Evolutionary conservation across 2,888 invertebrate species (phyloP), one percentile per base, ranked within the genome.

Genomic region (Heliconius ethilla): DNA sequence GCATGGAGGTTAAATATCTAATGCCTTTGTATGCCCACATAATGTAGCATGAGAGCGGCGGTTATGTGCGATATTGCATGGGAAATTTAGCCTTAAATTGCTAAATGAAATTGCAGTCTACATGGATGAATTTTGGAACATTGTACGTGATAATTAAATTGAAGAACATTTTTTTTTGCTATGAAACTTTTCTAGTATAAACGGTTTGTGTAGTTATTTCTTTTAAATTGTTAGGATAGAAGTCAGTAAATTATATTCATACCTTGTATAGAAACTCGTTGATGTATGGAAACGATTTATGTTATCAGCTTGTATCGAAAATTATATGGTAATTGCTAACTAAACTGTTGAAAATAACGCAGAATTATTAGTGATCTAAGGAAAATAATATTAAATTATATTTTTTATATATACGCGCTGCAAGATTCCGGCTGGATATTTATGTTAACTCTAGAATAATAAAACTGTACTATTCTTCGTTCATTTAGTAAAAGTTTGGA

Each of bases 1-100:
- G 83, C 84, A 86, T 86, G 88, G 82, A 84, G 85, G 86, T 87
- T 89, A 88, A 89, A 90, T 88, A 88, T 88, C 78, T 84, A 83
- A 85, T 84, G 84, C 83, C 82, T 82, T 82, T 84, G 83, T 85
- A 81, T 84, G 80, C 79, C 82, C 81, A 82, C 81, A 83, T 84
- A 81, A 82, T 83, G 82, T 83, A 85, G 82, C 82, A 82, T 80
- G 83, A 80, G 80, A 80, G 80, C 82, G 78, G 75, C 81, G 81
- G 77, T 80, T 84, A 82, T 81, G 79, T 79, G 80, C 82, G 78
- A 80, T 82, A 82, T 82, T 82, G 81, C 82, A 83, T 78, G 80
- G 79, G 80, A 82, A 83, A 82, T 82, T 82, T 82, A 77, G 79
- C 80, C 78, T 79, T 81, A 81, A 82, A 81, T 81, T 78, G 75